Evolutionary conservation across 1,140 invertebrate species (phyloP), one percentile per base, ranked within the genome.

Genomic region (Protaetia brevitarsis): DNA sequence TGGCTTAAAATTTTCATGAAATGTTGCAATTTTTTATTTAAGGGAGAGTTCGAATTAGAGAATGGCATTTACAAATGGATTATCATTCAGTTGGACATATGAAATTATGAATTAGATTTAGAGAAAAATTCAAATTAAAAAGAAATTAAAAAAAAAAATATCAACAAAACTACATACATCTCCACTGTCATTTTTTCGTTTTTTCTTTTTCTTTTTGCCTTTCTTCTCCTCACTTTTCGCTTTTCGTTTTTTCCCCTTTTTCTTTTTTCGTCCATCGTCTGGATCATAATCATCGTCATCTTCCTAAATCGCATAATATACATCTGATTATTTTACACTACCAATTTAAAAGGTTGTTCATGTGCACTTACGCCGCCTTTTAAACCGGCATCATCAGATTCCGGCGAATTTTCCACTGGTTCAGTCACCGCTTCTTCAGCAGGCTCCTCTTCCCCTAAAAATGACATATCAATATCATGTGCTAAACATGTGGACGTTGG

Each of bases 191-290:
- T 91, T 90, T 82, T 92, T 93, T 82, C 92, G 91, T 84, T 93
- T 94, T 82, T 95, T 95, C 83, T 95, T 96, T 77, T 92, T 91
- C 78, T 94, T 94, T 79, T 93, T 94, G 28, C 91, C 91, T 74
- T 94, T 94, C 74, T 94, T 93, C 65, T 93, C 90, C 74, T 94
- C 92, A 69, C 92, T 88, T 71, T 88, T 84, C 19, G 89, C 90
- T 84, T 94, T 95, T 72, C 93, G 85, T 77, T 96, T 96, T 78
- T 96, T 96, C 3, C 91, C 92, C 74, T 95, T 95, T 73, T 94
- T 94, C 79, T 93, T 92, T 76, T 93, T 93, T 68, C 89, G 84
- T 58, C 79, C 82, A 80, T 92, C 90, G 77, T 93, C 91, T 31
- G 89, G 90, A 75, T 93, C 91, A 73, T 92, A 93, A 74, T 93